Base-by-base conservation (phyloP, 92 coral and sea anemone genomes). In the Porites rus region DNA sequence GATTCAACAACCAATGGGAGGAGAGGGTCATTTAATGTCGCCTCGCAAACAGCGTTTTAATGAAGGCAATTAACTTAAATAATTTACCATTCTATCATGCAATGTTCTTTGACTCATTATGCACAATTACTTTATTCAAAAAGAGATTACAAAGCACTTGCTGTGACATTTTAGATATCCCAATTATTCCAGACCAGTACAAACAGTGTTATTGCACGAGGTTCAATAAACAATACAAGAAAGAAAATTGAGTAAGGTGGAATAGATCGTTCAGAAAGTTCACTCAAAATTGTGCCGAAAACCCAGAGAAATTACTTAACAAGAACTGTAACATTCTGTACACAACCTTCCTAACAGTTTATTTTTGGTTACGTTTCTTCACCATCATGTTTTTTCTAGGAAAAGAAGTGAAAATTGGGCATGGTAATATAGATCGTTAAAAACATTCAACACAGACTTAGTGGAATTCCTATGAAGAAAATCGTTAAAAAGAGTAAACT, bases 21-120 rank as follows among this genome's bases (percentile, higher is more conserved):
- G 16, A 16, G 69, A 81, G 76, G 38, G 25, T 0, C 13, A 71
- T 38, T 31, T 69, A 58, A 71, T 28, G 50, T 68, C 69, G 12
- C 77, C 78, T 58, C 14, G 8, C 75, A 81, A 70, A 58, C 69
- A 60, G 69, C 67, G 56, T 81, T 81, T 66, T 80, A 66, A 66
- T 68, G 65, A 80, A 51, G 84, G 59, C 53, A 66, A 80, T 38
- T 80, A 50, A 67, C 64, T 16, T 6, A 18, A 24, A 56, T 16
- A 69, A 80, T 50, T 8, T 22, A 21, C 74, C 25, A 65, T 66
- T 51, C 65, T 66, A 19, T 46, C 12, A 28, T 28, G 31, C 28
- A 14, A 46, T 22, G 59, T 65, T 79, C 84, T 79, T 56, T 65
- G 60, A 78, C 72, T 63, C 65, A 78, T 50, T 46, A 63, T 20